phyloP scores from a whole-genome alignment of 2,113 vertebrate species.

The Romanogobio albipinnatus region DNA sequence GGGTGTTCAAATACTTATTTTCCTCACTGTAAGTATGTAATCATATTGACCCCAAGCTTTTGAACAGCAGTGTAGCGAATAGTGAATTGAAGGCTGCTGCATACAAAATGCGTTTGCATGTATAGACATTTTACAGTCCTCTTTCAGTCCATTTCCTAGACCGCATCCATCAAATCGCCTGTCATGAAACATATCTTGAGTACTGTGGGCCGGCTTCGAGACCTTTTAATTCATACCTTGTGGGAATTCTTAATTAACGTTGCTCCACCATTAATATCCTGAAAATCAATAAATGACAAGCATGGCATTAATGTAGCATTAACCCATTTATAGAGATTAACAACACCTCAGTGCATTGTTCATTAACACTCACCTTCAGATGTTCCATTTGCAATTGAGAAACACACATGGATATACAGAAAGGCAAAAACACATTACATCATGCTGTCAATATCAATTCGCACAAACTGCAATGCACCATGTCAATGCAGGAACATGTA shows the following conservation, averaged over 20 bases:
- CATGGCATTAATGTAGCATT: conserved; percentile 45
- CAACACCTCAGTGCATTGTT: conserved; percentile 43
- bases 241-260: conserved; percentile 49
- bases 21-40: too few species aligned
- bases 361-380: conserved; percentile 56
- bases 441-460: not conserved
- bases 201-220: not conserved
- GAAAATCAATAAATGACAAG: conserved; percentile 55
- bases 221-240: conserved; percentile 8
- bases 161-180: conserved; percentile 19
- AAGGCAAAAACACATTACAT: not conserved
- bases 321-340: conserved; percentile 48
- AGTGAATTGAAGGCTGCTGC: too few species aligned
- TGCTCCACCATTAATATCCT: conserved; percentile 47
- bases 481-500: not conserved
- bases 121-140: not conserved
- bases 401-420: conserved; percentile 10
- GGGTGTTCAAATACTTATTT: too few species aligned
- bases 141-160: not conserved
- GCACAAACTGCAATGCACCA: not conserved
- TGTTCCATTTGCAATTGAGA: conserved; percentile 14
- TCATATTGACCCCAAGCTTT: not conserved
- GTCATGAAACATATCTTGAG: conserved; percentile 2
- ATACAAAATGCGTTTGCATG: not conserved
- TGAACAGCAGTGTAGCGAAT: not conserved